Conservation (phyloP, 2,888 invertebrate species). For the Lasioglossum villosulum region DNA sequence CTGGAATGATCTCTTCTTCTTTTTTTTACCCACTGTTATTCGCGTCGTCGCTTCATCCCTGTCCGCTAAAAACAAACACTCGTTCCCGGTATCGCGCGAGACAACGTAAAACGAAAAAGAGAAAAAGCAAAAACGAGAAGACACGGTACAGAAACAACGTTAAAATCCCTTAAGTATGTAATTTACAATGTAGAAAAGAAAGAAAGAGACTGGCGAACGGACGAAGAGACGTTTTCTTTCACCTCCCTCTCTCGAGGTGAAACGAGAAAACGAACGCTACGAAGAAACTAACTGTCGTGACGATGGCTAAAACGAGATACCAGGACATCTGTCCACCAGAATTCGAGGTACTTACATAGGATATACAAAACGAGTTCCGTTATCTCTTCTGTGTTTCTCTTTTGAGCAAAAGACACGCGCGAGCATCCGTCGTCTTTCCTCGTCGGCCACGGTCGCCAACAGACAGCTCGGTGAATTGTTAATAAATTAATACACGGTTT, state of each 20-base stretch:
- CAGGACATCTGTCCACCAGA: slow-evolving; percentile 1
- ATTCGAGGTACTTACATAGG: slow-evolving; percentile 37
- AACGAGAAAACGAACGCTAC: slow-evolving; percentile 6
- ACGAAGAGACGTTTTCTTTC: slow-evolving; percentile 2
- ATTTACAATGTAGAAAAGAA: slow-evolving; percentile 26
- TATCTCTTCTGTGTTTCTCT: slow-evolving; percentile 14
- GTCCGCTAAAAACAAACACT: slow-evolving; percentile 1
- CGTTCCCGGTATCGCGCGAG: neutral
- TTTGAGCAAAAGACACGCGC: slow-evolving; percentile 56
- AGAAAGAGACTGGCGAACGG: slow-evolving; percentile 19
- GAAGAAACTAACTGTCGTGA: slow-evolving; percentile 12
- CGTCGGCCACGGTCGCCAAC: slow-evolving; percentile 21
- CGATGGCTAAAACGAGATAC: slow-evolving; percentile 38
- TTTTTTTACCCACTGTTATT: slow-evolving; percentile 33
- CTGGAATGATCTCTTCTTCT: slow-evolving; percentile 53
- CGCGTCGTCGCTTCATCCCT: slow-evolving; percentile 23
- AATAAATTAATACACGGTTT: slow-evolving; percentile 44
- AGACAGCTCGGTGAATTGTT: neutral
- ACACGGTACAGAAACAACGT: neutral
- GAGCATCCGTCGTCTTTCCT: slow-evolving; percentile 43
- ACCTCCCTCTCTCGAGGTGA: neutral
- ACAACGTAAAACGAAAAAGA: neutral
- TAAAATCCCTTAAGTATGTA: slow-evolving; percentile 7
- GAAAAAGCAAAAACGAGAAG: neutral
- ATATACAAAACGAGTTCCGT: slow-evolving; percentile 31